Evolutionary conservation across 2,888 invertebrate species (phyloP).

Genomic region (Lasius platythorax): DNA sequence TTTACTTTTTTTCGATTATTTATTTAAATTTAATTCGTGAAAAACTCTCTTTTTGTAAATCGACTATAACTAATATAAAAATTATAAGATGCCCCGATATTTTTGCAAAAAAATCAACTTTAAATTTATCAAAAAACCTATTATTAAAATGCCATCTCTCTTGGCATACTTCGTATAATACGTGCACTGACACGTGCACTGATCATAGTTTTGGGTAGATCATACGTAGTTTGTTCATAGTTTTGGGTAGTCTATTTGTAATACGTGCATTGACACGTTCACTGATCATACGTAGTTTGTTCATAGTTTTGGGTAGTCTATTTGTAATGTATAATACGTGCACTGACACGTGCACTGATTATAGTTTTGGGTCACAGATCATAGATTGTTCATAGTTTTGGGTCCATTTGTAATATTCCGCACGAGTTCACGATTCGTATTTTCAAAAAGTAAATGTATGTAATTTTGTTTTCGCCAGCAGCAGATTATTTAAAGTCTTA

Average conservation of each 20-base stretch:
- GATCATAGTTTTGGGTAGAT: too few relatives aligned
- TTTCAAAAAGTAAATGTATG: neutral
- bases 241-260: too few relatives aligned
- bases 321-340: neutral
- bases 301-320: conserved; percentile 22
- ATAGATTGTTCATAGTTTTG: too few relatives aligned
- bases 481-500: conserved; percentile 58
- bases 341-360: too few relatives aligned
- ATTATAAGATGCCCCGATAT: neutral
- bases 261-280: too few relatives aligned
- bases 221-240: too few relatives aligned
- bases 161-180: neutral
- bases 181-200: neutral
- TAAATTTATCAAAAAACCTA: too few relatives aligned
- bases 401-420: too few relatives aligned
- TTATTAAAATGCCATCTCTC: neutral
- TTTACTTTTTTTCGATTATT: too few relatives aligned
- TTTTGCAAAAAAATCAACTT: neutral
- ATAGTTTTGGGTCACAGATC: too few relatives aligned
- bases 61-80: neutral
- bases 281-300: too few relatives aligned
- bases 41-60: neutral
- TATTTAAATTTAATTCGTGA: neutral
- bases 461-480: neutral
- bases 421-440: neutral